These are phyloP conservation scores for Porites lutea DNA, from an alignment of 64 coral and sea anemone species.

Conservation along the genomic window DNA sequence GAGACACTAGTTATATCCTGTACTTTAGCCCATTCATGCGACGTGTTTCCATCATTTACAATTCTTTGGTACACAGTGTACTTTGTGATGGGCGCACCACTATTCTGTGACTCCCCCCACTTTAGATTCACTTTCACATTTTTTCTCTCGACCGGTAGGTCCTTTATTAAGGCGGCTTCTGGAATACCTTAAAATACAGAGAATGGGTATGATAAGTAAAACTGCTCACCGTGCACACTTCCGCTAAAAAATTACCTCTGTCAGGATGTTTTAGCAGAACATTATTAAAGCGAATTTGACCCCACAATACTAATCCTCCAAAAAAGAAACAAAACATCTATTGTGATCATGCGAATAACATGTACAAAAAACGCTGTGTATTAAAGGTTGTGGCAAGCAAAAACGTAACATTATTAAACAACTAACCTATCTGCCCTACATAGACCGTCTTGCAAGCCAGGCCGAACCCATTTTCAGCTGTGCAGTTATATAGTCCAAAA, in stretches of 20 bases:
- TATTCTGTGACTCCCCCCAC: not conserved
- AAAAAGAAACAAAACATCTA: no score
- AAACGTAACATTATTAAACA: no score
- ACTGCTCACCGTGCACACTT: no score
- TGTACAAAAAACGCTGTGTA: no score
- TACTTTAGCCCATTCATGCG: not conserved
- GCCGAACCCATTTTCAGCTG: not conserved
- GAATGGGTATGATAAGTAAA: no score
- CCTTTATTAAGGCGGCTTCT: not conserved
- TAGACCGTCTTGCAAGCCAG: not conserved
- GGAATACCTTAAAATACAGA: not conserved
- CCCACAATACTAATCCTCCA: no score
- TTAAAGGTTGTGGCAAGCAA: no score
- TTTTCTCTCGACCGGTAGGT: not conserved
- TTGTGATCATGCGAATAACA: no score
- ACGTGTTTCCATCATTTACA: not conserved
- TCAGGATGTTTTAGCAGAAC: no score
- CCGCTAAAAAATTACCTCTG: no score
- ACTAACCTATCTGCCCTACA: not conserved
- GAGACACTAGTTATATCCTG: not conserved
- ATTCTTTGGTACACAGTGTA: slow-evolving; percentile 7
- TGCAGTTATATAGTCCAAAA: slow-evolving; percentile 13
- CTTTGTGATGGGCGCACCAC: not conserved
- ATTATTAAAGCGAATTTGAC: no score
- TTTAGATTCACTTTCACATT: not conserved